Percentiles rank a stretch among this genome's conserved stretches.
Conservation (phyloP, 2,797 vertebrate species). For the Phrynocephalus vlangalii region DNA sequence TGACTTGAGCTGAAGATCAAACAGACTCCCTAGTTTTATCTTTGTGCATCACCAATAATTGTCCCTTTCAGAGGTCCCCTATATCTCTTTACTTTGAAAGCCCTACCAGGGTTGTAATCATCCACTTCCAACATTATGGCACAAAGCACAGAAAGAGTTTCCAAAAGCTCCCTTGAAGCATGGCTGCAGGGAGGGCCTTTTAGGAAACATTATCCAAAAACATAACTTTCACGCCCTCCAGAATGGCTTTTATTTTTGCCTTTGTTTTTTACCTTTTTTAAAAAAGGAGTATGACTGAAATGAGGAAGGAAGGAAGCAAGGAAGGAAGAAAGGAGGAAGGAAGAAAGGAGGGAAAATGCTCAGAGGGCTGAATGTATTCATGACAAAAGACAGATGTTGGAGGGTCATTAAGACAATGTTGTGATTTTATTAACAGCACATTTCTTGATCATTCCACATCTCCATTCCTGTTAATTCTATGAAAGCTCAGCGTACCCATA, state of each 20-base stretch:
- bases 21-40: neutral
- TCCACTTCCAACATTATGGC: too few species aligned
- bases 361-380: conserved; percentile 28
- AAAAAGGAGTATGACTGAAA: neutral
- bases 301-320: neutral
- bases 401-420: conserved; percentile 39
- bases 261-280: neutral
- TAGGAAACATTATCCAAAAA: too few species aligned
- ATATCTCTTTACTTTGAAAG: neutral
- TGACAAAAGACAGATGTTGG: conserved; percentile 36
- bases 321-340: neutral
- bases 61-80: neutral
- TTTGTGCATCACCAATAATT: neutral
- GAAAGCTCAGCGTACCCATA: conserved; percentile 12
- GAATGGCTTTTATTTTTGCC: too few species aligned
- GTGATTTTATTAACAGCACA: conserved; percentile 39
- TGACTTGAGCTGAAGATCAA: neutral
- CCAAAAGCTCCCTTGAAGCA: too few species aligned
- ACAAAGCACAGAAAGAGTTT: too few species aligned
- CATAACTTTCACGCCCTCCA: too few species aligned
- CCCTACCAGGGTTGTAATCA: too few species aligned
- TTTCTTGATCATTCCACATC: conserved; percentile 33
- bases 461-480: conserved; percentile 33
- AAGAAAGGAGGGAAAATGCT: neutral
- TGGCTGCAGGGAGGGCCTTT: too few species aligned